phyloP scores from a whole-genome alignment of 2,113 vertebrate genomes.

The Perognathus longimembris region DNA sequence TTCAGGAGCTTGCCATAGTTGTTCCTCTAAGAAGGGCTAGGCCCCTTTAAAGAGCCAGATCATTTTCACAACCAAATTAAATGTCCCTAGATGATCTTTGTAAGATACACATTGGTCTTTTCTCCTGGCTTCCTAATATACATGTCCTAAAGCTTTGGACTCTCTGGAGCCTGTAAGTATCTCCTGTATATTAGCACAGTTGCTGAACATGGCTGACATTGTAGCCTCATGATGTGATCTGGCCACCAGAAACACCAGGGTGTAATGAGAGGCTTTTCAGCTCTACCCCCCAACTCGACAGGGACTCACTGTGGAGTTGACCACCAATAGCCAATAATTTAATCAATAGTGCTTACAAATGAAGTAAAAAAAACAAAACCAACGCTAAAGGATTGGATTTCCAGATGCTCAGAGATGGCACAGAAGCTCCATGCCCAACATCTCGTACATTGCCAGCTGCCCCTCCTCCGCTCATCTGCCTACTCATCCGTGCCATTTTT shows the following conservation, averaged over 20 bases:
- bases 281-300: neutral
- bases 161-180: neutral
- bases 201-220: too few species aligned
- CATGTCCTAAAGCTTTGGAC: neutral
- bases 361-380: neutral
- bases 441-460: neutral
- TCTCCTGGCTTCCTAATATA: neutral
- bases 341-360: neutral
- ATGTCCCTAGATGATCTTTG: neutral
- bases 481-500: neutral
- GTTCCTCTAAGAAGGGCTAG: neutral
- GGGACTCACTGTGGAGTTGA: neutral
- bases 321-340: neutral
- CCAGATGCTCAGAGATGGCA: neutral
- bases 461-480: neutral
- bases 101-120: neutral
- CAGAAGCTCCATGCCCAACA: neutral
- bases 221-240: neutral
- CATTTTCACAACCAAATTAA: constrained; percentile 12
- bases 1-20: neutral
- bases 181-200: neutral
- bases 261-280: neutral
- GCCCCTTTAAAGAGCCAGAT: neutral
- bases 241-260: neutral
- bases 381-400: neutral